Percentiles rank a stretch among this genome's conserved stretches.
Evolutionary conservation across 1,140 invertebrate genomes (phyloP).

Genomic region (Drosophila neocordata): DNA sequence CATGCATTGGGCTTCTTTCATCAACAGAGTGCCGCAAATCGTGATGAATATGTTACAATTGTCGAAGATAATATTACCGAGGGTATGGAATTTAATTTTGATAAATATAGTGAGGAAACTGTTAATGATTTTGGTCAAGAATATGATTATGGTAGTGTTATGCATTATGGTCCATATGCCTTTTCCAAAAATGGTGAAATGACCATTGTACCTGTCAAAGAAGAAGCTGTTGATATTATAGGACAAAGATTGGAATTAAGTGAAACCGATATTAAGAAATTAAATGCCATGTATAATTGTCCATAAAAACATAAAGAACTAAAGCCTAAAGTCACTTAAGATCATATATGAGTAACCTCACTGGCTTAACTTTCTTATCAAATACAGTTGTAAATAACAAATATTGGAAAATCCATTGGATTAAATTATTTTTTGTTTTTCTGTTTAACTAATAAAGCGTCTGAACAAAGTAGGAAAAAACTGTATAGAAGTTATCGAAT

Average conservation of each 20-base stretch:
- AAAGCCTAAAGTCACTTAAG: too few species aligned
- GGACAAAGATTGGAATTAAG: constrained; percentile 87
- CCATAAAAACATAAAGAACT: constrained; percentile 10
- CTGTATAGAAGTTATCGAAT: too few species aligned
- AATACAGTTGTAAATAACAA: neutral
- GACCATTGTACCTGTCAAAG: constrained; percentile 85
- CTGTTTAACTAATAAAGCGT: neutral
- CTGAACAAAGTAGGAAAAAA: too few species aligned
- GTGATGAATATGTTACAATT: constrained; percentile 85
- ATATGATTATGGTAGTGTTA: constrained; percentile 89
- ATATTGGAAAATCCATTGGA: too few species aligned
- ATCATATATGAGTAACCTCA: too few species aligned
- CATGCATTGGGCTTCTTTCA: constrained; percentile 86
- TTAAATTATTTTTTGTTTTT: neutral
- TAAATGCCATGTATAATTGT: constrained; percentile 86
- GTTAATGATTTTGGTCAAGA: constrained; percentile 83
- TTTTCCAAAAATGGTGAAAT: constrained; percentile 88
- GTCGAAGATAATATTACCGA: constrained; percentile 84
- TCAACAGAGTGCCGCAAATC: constrained; percentile 85
- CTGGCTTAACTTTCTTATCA: neutral
- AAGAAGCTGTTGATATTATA: constrained; percentile 70
- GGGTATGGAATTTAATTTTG: constrained; percentile 84
- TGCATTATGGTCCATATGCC: constrained; percentile 90
- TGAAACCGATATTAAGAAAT: constrained; percentile 86
- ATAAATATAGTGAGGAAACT: constrained; percentile 83